Base-by-base conservation (phyloP, 2,797 vertebrate genomes). In the Darevskia mixta region DNA sequence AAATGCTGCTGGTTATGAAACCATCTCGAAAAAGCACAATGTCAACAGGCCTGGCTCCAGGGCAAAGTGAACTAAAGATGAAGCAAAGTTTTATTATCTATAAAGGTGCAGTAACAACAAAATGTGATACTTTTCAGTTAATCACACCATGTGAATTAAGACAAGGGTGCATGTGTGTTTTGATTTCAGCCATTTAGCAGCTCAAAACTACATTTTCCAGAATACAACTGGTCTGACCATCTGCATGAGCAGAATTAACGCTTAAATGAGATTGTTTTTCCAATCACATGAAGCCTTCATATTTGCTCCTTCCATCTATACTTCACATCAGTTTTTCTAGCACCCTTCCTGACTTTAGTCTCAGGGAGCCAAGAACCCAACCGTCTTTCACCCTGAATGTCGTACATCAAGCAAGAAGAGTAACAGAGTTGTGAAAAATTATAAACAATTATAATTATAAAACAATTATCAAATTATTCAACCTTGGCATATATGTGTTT, bases 1-100 rank as follows among this genome's bases (percentile, higher is more conserved):
- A 85, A 94, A 91, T 27, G 88, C 5, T 0, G 27, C 8, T 0
- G 25, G 79, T 92, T 90, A 90, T 91, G 77, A 93, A 93, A 85
- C 71, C 86, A 85, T n/a, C 67, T 79, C n/a, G 41, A 87, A 10
- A 88, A 55, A 88, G 43, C 32, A 72, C 17, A 72, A 43, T 61
- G 79, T 91, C 41, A 91, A 72, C 80, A 0, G 66, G 29, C 79
- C 23, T 85, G 79, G 87, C 6, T 55, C 0, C 35, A 72, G 67
- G 73, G 61, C 29, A 76, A 82, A 76, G n/a, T 76, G 41, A 82
- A 41, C 79, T 84, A 81, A 55, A 85, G 29, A 43, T 71, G 55
- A 84, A 90, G 49, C 10, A 18, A 86, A 72, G 38, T 27, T 18
- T 61, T 85, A 41, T 72, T 15, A 25, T 64, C 83, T 13, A 67